Evolutionary conservation across 2,113 vertebrate species (phyloP), one percentile per base, ranked within the genome.

Genomic region (Setophaga kirtlandii): DNA sequence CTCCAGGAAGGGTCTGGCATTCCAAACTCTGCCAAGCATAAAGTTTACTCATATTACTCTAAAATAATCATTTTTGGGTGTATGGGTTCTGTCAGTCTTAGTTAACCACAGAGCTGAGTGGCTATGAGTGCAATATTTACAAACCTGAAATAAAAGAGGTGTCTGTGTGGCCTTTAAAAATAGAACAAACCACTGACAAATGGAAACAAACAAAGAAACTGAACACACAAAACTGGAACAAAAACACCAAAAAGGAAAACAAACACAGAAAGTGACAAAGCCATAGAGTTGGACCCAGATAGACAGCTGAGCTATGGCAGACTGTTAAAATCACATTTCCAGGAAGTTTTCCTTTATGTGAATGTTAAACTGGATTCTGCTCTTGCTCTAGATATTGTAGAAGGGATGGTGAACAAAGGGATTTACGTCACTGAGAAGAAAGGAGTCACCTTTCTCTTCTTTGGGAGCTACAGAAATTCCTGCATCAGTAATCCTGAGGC

Each of bases 381-480:
- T 90, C 91, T 86, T 86, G 47, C 52, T 93, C 46, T 86, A 99
- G 99, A 99, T 76, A 98, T 99, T 82, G 98, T 99, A 67, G 99
- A 99, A 96, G 99, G 99, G 55, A 99, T 99, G 95, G 98, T 99
- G 69, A 99, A 98, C 96, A 99, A 98, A 80, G 99, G 99, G 27
- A 98, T 99, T 87, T 99, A 98, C 4, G 96, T 99, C 68, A 98
- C 98, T 35, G 98, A 98, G 53, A 97, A 98, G 62, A 98, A 98
- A 5, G 98, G 98, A 5, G 97, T 98, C 42, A 98, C 98, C 1
- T 98, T 99, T 47, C 98, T 99, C 11, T 98, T 99, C 95, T 99
- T 99, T 76, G 98, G 98, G 49, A 98, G 93, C 85, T 98, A 98
- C 83, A 96, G 98, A 33, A 98, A 99, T 83, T 98, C 99, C 7